Conservation (phyloP, 2,113 vertebrate genomes). For the Leptocoma aspasia region DNA sequence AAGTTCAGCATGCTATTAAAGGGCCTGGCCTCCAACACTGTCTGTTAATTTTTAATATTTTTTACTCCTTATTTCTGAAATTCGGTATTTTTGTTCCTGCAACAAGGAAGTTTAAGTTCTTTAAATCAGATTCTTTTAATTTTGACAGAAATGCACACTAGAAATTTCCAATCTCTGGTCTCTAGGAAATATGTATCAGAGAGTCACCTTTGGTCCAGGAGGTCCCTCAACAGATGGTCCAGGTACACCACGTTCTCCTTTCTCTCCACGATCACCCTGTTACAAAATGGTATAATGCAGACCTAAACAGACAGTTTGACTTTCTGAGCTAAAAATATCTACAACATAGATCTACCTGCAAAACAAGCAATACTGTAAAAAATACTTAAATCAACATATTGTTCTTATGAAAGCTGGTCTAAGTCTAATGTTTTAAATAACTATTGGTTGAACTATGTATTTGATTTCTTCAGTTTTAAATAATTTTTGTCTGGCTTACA, state of each 20-base stretch:
- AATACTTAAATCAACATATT: background rate
- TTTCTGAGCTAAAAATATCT: background rate
- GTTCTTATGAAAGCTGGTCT: background rate
- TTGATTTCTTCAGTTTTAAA: background rate
- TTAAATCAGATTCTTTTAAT: background rate
- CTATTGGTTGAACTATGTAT: background rate
- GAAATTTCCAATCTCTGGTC: background rate
- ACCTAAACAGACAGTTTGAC: background rate
- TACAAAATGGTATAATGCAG: background rate
- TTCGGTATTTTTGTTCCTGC: background rate
- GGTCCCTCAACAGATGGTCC: conserved; percentile 62
- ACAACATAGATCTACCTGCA: background rate
- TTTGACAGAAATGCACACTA: background rate
- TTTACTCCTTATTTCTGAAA: background rate
- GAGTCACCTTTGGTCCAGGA: conserved; percentile 69
- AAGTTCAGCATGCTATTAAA: background rate
- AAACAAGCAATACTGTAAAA: background rate
- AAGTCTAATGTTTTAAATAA: background rate
- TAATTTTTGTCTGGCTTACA: background rate
- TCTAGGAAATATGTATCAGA: background rate
- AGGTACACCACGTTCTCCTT: conserved; percentile 51
- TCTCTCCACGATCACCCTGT: conserved; percentile 64
- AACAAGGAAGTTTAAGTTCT: background rate
- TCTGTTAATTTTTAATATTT: background rate
- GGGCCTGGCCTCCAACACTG: background rate